A percentile compares a stretch with the other conserved stretches of the same genome.
Evolutionary conservation across 2,888 invertebrate genomes (phyloP).

Genomic region (Perizoma affinitatum): DNA sequence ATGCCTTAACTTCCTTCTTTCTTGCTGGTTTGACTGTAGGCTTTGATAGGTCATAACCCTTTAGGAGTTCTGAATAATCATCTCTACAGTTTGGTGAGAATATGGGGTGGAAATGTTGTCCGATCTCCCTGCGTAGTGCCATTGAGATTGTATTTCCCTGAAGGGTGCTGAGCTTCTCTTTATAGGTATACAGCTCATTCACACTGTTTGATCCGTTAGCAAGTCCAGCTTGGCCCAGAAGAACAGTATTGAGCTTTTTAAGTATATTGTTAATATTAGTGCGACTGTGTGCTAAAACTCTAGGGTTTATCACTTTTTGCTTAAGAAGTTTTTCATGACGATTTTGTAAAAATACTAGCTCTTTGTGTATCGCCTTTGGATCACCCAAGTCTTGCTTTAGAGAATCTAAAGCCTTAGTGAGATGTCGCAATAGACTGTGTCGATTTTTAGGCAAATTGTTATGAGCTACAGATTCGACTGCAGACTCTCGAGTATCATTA

Average conservation of each 20-base stretch:
- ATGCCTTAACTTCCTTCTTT: conserved; percentile 48
- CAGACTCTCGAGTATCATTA: conserved; percentile 29
- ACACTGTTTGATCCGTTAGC: conserved; percentile 77
- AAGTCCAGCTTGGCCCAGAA: conserved; percentile 85
- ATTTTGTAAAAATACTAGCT: conserved; percentile 70
- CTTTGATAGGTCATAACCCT: conserved; percentile 54
- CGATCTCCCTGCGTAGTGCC: conserved; percentile 75
- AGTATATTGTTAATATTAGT: conserved; percentile 72
- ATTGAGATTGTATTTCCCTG: conserved; percentile 60
- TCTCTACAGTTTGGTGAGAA: conserved; percentile 73
- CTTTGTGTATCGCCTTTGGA: conserved; percentile 70
- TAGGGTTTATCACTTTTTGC: conserved; percentile 63
- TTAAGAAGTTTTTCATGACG: conserved; percentile 68
- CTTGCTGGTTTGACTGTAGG: conserved; percentile 34
- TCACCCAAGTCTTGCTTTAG: conserved; percentile 78
- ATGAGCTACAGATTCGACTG: background rate
- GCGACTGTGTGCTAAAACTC: conserved; percentile 58
- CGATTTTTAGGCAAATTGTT: conserved; percentile 64
- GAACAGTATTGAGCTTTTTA: conserved; percentile 82
- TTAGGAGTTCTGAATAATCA: conserved; percentile 67
- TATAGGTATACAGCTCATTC: conserved; percentile 64
- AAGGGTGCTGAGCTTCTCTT: conserved; percentile 59
- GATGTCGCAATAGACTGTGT: conserved; percentile 56
- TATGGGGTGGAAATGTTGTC: conserved; percentile 77
- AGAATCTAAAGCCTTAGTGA: conserved; percentile 63